These are phyloP conservation scores for Grapholita molesta DNA, from an alignment of 1,140 invertebrate species.

Conservation along the genomic window DNA sequence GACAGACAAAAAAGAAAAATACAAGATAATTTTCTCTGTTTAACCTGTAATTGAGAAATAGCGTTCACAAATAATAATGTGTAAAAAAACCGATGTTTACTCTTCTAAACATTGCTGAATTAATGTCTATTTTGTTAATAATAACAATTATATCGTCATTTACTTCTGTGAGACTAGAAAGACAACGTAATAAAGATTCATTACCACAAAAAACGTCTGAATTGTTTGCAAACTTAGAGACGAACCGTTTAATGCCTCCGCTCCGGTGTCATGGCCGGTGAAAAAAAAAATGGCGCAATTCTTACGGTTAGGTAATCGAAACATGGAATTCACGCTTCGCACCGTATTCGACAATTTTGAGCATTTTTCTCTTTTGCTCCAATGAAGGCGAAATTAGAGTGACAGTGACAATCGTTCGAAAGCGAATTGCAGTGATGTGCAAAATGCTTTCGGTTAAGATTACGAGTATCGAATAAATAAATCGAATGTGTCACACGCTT, in stretches of 20 bases:
- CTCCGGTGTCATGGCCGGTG: constrained; percentile 1
- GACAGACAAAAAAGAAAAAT: no score
- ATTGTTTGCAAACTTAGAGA: not conserved
- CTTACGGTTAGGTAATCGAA: constrained; percentile 12
- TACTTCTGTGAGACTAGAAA: not conserved
- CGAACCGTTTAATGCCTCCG: not conserved
- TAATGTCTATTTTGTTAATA: not conserved
- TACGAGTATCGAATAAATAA: not conserved
- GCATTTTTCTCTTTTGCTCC: no score
- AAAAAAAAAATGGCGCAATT: constrained; percentile 1
- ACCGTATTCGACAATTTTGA: no score
- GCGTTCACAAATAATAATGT: no score
- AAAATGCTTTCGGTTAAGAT: not conserved
- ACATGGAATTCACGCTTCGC: not conserved
- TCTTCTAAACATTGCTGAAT: no score
- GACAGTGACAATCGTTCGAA: not conserved
- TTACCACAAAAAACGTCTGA: not conserved
- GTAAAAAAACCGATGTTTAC: no score
- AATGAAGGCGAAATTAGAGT: no score
- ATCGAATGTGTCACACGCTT: no score
- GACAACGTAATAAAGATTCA: not conserved
- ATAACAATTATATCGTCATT: not conserved
- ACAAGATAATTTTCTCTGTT: no score
- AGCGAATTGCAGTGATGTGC: not conserved
- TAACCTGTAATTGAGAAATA: no score